These are phyloP conservation scores for Hucho hucho DNA, from an alignment of 2,113 vertebrate species.

Conservation along the genomic window DNA sequence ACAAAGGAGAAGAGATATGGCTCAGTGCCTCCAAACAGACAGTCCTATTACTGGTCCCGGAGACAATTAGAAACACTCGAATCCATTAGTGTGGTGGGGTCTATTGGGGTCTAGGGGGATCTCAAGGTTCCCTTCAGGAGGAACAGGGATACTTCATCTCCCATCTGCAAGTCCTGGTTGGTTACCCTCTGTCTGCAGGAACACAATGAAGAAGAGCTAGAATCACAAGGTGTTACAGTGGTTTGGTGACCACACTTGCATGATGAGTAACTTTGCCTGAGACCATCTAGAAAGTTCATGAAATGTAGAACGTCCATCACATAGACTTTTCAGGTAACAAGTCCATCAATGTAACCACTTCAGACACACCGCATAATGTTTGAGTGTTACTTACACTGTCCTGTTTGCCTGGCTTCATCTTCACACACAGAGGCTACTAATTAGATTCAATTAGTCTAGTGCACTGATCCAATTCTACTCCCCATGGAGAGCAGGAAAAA, in stretches of 20 bases:
- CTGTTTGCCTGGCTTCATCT: background rate
- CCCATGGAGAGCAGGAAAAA: conserved; percentile 50
- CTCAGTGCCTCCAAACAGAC: conserved; percentile 34
- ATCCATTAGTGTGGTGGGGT: conserved; percentile 52
- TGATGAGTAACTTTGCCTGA: too few relatives aligned
- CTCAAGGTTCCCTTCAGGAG: conserved; percentile 46
- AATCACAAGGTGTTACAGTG: too few relatives aligned
- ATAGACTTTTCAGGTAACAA: too few relatives aligned
- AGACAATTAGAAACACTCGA: conserved; percentile 63
- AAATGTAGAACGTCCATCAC: too few relatives aligned
- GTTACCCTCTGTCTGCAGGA: too few relatives aligned
- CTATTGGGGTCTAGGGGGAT: conserved; percentile 8
- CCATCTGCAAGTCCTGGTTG: conserved; percentile 27
- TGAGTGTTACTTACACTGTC: background rate
- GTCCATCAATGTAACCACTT: too few relatives aligned
- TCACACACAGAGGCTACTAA: conserved; percentile 50
- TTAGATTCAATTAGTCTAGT: conserved; percentile 58
- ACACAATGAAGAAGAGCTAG: too few relatives aligned
- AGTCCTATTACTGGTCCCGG: conserved; percentile 57
- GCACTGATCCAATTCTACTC: conserved; percentile 50
- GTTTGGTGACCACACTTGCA: too few relatives aligned
- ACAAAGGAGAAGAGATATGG: conserved; percentile 34
- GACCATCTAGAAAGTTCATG: too few relatives aligned
- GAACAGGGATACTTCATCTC: conserved; percentile 34
- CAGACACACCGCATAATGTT: conserved; percentile 13